phyloP scores from a whole-genome alignment of 2,797 vertebrate genomes.

The Myotis vivesi region DNA sequence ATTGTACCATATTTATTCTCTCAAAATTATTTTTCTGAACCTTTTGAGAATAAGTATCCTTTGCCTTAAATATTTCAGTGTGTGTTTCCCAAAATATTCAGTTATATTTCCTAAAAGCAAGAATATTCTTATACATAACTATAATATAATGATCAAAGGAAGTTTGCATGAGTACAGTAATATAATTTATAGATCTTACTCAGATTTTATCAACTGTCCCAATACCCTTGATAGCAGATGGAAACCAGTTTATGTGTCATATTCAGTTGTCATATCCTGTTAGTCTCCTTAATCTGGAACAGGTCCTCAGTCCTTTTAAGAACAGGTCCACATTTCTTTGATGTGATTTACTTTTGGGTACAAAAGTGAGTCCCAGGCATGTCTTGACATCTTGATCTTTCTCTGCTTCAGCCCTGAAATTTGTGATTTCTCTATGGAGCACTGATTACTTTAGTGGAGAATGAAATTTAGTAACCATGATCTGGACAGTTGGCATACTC shows the following conservation, averaged over 20 bases:
- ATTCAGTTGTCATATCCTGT: background rate
- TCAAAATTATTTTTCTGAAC: background rate
- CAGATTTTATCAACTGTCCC: background rate
- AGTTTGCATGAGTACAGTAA: background rate
- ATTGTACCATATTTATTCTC: slow-evolving; percentile 5
- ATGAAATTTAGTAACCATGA: background rate
- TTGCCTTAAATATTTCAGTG: background rate
- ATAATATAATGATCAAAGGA: background rate
- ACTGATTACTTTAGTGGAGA: background rate
- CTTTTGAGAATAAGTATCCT: background rate
- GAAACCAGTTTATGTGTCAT: background rate
- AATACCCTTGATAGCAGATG: background rate
- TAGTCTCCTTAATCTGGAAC: background rate
- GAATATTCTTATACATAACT: background rate
- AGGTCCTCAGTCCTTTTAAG: background rate
- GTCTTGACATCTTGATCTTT: background rate
- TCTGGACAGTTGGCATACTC: background rate
- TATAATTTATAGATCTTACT: background rate
- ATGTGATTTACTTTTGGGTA: background rate
- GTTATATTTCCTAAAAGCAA: background rate
- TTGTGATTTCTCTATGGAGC: background rate
- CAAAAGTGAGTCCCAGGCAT: background rate
- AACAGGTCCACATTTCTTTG: background rate
- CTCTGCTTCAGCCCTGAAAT: background rate
- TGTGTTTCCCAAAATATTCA: slow-evolving; percentile 8